Base-by-base conservation (phyloP, 2,888 invertebrate genomes). In the Dasysyrphus tricinctus region DNA sequence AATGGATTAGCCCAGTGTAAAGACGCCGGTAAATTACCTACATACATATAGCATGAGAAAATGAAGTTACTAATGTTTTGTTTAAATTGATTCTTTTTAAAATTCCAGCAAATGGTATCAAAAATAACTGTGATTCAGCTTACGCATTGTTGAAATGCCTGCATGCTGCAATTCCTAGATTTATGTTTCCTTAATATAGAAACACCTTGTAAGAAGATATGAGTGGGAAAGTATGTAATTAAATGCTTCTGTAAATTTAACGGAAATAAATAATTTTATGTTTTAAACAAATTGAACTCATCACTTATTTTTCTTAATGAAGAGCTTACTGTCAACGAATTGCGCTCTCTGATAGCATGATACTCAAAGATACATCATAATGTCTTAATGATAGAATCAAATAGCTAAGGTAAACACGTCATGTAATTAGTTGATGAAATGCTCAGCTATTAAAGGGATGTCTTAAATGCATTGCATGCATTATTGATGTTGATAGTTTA, bases 51-150 rank as follows among this genome's bases (percentile, higher is more conserved):
- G n/a, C 0, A 47, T 47, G 3, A 47, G 3, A 16, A 16, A 47
- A n/a, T 7, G 14, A 42, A 2, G 3, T 39, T 11, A 3, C 12
- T 42, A 42, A 42, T n/a, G 5, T 4, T n/a, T 24, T n/a, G 8
- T 70, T 5, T 3, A 12, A 34, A 37, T 42, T 57, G 19, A 8
- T 47, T 57, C 34, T 6, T 70, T 47, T 49, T 12, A 7, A 42
- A 44, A 19, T 82, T 84, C n/a, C 34, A 89, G 90, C 90, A 0
- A 88, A 80, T 4, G 92, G 91, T 14, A 89, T 92, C n/a, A 93
- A 92, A 78, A 92, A 93, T 69, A 88, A 90, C 56, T 92, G 92
- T 70, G 92, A 93, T 47, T 90, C 91, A 1, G 90, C 91, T 0
- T 89, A 90, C 74, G 88, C 90, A 0, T 57, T 91, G 19, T 84